Conservation (phyloP, 2,888 invertebrate genomes). For the Podotricha telesiphe region DNA sequence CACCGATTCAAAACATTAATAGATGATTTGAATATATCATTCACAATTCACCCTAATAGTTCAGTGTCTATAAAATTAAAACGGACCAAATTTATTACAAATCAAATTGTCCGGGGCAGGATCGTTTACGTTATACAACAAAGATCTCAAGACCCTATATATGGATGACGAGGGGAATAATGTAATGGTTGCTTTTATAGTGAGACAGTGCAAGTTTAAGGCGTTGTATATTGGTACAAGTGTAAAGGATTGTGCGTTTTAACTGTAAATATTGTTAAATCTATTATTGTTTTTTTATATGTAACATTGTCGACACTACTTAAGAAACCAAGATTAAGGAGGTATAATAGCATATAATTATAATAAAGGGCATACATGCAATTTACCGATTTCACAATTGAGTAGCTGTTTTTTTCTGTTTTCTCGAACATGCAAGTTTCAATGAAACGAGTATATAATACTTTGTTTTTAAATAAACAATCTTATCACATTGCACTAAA, state of each 20-base stretch:
- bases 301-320: too few species aligned
- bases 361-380: too few species aligned
- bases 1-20: background rate
- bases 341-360: too few species aligned
- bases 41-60: conserved; percentile 46
- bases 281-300: too few species aligned
- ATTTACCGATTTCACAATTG: too few species aligned
- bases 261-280: too few species aligned
- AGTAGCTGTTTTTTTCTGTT: too few species aligned
- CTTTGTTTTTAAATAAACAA: too few species aligned
- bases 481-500: too few species aligned
- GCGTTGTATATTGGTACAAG: conserved; percentile 50
- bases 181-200: conserved; percentile 43
- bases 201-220: conserved; percentile 56
- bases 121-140: conserved; percentile 73
- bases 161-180: conserved; percentile 70
- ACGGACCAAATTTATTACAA: conserved; percentile 69
- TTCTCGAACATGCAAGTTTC: too few species aligned
- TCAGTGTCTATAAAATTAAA: conserved; percentile 55
- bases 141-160: conserved; percentile 57
- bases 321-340: too few species aligned
- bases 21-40: conserved; percentile 26
- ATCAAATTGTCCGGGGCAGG: conserved; percentile 69
- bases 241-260: background rate
- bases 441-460: too few species aligned